A percentile compares a stretch with the other conserved stretches of the same genome.
Evolutionary conservation across 2,888 invertebrate genomes (phyloP).

Genomic region (Ichneumoninae sp.): DNA sequence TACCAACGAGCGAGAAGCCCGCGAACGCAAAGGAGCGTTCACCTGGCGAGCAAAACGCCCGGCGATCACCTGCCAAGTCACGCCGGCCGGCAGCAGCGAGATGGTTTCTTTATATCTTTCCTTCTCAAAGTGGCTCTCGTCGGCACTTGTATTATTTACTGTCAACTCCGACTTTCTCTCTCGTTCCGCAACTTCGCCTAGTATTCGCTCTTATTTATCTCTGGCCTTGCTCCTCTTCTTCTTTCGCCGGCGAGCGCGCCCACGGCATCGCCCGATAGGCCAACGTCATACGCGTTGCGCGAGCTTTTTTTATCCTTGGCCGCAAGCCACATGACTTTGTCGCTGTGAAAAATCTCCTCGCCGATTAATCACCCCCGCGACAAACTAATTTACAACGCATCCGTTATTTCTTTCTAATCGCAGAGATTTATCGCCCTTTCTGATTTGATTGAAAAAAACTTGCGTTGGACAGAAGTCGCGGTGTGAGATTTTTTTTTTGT

Average conservation of each 20-base stretch:
- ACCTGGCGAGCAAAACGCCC: constrained; percentile 48
- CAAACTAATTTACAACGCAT: constrained; percentile 7
- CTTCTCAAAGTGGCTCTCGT: constrained; percentile 43
- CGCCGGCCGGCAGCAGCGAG: constrained; percentile 40
- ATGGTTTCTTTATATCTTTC: constrained; percentile 37
- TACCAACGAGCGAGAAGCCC: constrained; percentile 37
- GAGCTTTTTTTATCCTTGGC: background rate
- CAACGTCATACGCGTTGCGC: constrained; percentile 40
- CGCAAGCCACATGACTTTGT: background rate
- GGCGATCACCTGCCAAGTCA: constrained; percentile 63
- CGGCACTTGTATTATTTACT: constrained; percentile 46
- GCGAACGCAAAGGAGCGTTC: constrained; percentile 37
- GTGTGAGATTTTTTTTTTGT: constrained; percentile 4
- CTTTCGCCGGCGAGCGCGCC: constrained; percentile 25
- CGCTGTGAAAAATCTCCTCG: background rate
- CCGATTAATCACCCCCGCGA: background rate
- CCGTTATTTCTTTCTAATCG: background rate
- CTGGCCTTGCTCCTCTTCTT: constrained; percentile 54
- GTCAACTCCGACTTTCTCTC: constrained; percentile 15
- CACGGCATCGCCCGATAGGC: constrained; percentile 43
- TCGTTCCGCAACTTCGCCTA: constrained; percentile 30
- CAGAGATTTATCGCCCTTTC: background rate
- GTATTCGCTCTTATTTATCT: constrained; percentile 41
- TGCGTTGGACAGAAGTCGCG: background rate
- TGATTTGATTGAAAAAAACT: background rate